Evolutionary conservation across 23 tunicate genomes (phyloP).

Genomic region (Ascidia mentula): DNA sequence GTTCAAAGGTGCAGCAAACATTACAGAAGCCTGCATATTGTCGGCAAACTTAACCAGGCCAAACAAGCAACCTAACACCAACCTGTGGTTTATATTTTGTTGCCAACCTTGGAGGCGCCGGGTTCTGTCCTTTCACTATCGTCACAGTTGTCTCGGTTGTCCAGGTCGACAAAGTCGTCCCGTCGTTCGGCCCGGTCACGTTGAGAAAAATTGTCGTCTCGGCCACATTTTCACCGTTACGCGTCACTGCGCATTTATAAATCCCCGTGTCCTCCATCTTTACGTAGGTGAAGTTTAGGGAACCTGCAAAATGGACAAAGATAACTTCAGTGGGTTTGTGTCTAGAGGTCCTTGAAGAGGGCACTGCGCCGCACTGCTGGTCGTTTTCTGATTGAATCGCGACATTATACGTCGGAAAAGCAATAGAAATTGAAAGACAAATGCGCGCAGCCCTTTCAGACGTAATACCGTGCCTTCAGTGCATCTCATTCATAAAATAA

Average conservation of each 20-base stretch:
- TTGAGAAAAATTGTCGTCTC: slow-evolving; percentile 51
- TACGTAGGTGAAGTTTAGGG: slow-evolving; percentile 68
- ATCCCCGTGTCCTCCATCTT: slow-evolving; percentile 60
- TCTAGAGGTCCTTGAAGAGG: no score
- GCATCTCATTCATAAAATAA: no score
- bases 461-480: no score
- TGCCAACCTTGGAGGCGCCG: not conserved
- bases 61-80: not conserved
- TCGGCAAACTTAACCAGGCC: not conserved
- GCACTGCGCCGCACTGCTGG: no score
- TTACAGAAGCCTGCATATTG: not conserved
- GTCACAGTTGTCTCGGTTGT: slow-evolving; percentile 30
- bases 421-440: no score
- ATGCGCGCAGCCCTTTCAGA: no score
- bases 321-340: no score
- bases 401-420: no score
- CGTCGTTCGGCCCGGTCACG: slow-evolving; percentile 27
- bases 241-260: slow-evolving; percentile 60
- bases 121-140: slow-evolving; percentile 10
- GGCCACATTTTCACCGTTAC: slow-evolving; percentile 14
- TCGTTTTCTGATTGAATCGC: no score
- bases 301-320: slow-evolving; percentile 64
- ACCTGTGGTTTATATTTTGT: not conserved
- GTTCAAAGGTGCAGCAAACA: not conserved
- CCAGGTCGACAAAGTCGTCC: not conserved